Conservation (phyloP, 2,113 vertebrate genomes). For the Calonectris borealis region DNA sequence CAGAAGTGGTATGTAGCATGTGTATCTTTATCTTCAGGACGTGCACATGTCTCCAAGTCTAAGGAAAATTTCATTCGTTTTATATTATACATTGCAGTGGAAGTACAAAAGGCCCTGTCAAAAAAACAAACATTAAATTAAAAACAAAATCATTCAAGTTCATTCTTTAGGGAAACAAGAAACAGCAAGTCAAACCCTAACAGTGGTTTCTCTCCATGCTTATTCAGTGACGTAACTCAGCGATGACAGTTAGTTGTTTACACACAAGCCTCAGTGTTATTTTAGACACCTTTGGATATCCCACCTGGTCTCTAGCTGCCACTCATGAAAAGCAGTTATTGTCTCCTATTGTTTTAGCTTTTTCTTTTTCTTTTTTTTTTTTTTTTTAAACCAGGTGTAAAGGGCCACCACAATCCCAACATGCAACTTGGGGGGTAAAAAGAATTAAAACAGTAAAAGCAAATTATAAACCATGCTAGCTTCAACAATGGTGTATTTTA, state of each 20-base stretch:
- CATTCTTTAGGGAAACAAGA: neutral
- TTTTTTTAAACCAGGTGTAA: neutral
- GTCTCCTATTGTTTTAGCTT: neutral
- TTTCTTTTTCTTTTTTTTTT: neutral
- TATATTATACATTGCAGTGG: neutral
- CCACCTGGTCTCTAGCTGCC: neutral
- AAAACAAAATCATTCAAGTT: neutral
- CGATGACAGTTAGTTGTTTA: neutral
- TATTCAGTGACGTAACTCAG: neutral
- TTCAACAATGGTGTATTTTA: neutral
- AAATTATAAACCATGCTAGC: neutral
- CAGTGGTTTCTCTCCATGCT: neutral
- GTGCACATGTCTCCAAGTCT: neutral
- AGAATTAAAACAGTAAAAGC: neutral
- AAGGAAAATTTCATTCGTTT: neutral
- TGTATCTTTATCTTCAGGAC: neutral
- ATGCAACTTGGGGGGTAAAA: neutral
- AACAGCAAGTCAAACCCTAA: neutral
- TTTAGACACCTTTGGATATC: neutral
- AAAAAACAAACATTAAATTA: neutral
- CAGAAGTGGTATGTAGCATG: neutral
- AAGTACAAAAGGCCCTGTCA: neutral
- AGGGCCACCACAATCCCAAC: neutral
- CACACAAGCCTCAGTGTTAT: neutral
- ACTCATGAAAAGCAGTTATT: neutral